Evolutionary conservation across 2,797 vertebrate genomes (phyloP), one percentile per base, ranked within the genome.

Genomic region (Diplodus sargus): DNA sequence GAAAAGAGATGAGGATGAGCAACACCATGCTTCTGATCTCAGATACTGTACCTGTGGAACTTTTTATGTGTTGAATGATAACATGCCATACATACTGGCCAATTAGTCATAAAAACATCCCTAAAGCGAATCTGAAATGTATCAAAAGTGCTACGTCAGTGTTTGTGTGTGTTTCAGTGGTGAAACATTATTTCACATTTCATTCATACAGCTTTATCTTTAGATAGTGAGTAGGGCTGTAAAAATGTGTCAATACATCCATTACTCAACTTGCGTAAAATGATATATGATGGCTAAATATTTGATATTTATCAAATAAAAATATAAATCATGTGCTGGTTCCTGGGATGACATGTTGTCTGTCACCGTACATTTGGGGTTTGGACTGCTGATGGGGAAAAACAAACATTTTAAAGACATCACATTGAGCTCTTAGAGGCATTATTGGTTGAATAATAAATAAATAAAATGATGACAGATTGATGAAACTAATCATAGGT

Each of bases 1-100:
- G 52, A 62, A 81, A 79, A 74, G 54, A 61, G 59, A 73, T 51
- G 59, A 77, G 28, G 79, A 83, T 43, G 83, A 81, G 69, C 78
- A 82, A 60, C 60, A 67, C 14, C 39, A 2, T 57, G 39, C 70
- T 15, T 76, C 69, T 57, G 69, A 73, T 75, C 48, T 70, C 75
- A 51, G 61, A 81, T 69, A 47, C 12, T 42, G 80, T 67, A 83
- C 67, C 54, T 76, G 63, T 79, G 75, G 48, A 81, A 70, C 53
- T 61, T 34, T 66, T 5, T 5, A 57, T 39, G 11, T 49, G 62
- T 18, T 63, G 34, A 59, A 53, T 67, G 60, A 78, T 45, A 39
- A 62, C 23, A 28, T 23, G 22, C 5, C 2, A 13, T 6, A 34
- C 2, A 39, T n/a, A 3, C 20, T 22, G 18, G 6, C 15, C 52